Evolutionary conservation across 92 coral and sea anemone species (phyloP).

Genomic region (Actinostola sp.): DNA sequence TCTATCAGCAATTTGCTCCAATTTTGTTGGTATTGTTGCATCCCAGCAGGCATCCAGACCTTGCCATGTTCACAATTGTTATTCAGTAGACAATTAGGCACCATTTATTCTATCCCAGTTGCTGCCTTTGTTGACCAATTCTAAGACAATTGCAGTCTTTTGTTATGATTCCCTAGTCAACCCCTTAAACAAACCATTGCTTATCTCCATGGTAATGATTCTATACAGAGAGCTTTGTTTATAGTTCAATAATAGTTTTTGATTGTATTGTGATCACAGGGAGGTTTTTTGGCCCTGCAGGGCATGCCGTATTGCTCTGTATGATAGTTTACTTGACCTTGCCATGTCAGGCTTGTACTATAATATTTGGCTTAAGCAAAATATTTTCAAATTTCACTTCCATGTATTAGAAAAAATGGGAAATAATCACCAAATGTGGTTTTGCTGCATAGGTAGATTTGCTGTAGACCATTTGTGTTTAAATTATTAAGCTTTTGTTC

Average conservation of each 20-base stretch:
- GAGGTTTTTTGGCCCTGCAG: slow-evolving; percentile 8
- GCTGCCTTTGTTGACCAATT: not conserved
- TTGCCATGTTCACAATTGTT: not conserved
- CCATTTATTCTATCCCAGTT: slow-evolving; percentile 1
- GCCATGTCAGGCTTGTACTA: too few relatives aligned
- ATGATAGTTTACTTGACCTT: too few relatives aligned
- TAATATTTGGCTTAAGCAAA: too few relatives aligned
- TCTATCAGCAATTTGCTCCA: slow-evolving; percentile 10
- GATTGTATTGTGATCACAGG: too few relatives aligned
- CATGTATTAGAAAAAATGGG: too few relatives aligned
- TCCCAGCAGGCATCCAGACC: slow-evolving; percentile 5
- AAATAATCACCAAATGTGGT: too few relatives aligned
- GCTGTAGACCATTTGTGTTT: too few relatives aligned
- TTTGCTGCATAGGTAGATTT: too few relatives aligned
- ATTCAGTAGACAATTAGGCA: slow-evolving; percentile 11
- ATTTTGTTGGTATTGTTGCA: not conserved
- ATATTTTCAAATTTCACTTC: too few relatives aligned
- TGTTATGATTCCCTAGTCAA: not conserved
- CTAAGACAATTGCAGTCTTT: not conserved
- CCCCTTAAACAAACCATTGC: not conserved
- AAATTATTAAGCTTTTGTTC: not conserved
- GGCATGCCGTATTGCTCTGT: slow-evolving; percentile 5
- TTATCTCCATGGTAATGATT: slow-evolving; percentile 17
- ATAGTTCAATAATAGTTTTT: not conserved
- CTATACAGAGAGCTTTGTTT: not conserved